Conservation (phyloP, 2,113 vertebrate species). For the Chlorodrepanis virens region DNA sequence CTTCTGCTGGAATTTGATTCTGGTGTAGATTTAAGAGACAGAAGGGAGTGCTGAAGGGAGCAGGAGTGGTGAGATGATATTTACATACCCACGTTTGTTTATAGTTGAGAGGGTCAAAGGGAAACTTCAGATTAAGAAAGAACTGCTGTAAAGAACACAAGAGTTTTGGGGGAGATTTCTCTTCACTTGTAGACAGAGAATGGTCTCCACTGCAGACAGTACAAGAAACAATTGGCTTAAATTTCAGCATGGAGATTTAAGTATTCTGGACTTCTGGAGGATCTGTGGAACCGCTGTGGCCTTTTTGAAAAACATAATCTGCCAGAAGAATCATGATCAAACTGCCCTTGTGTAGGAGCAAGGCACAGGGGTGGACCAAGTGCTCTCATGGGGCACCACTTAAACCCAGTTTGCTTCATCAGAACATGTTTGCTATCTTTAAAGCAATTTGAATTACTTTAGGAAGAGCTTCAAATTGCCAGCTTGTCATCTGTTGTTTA, state of each 20-base stretch:
- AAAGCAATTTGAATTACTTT: not conserved
- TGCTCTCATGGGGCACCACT: not conserved
- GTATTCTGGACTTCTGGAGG: not conserved
- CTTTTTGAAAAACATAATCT: not conserved
- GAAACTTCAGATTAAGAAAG: not conserved
- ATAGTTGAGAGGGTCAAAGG: not conserved
- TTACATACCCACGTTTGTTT: not conserved
- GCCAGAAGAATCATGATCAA: not conserved
- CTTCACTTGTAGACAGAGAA: not conserved
- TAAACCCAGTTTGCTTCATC: not conserved
- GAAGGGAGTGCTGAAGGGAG: not conserved
- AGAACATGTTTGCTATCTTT: not conserved
- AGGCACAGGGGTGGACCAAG: not conserved
- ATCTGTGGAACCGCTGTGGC: not conserved
- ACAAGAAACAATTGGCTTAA: not conserved
- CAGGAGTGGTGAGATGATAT: not conserved
- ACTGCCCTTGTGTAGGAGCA: not conserved
- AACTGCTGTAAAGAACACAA: not conserved
- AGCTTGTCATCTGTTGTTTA: not conserved
- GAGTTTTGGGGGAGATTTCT: not conserved
- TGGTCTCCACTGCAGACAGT: not conserved
- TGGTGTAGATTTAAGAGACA: not conserved
- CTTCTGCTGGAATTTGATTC: not conserved
- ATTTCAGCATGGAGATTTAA: not conserved
- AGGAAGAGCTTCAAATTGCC: not conserved